Conservation (phyloP, 2,797 vertebrate genomes). For the Coracias cyanogaster region DNA sequence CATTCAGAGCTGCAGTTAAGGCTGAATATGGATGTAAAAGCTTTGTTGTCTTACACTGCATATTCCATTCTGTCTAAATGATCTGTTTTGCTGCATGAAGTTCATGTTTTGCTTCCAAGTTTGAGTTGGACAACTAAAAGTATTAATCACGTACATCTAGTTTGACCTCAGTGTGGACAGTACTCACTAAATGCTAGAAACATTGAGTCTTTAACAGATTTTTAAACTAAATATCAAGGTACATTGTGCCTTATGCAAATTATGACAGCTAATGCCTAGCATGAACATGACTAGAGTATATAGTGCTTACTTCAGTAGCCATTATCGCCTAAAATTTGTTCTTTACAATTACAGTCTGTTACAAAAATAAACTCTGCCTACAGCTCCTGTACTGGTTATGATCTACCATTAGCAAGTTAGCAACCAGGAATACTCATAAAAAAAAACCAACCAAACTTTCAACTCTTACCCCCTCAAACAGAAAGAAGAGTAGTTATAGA, state of each 20-base stretch:
- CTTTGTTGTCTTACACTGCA: neutral
- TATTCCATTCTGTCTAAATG: neutral
- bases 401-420: neutral
- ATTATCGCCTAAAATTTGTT: neutral
- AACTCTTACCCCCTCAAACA: neutral
- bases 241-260: neutral
- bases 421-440: neutral
- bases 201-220: neutral
- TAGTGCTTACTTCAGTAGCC: neutral
- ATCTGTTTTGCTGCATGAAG: neutral
- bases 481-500: neutral
- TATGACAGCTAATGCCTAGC: neutral
- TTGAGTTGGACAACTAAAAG: neutral
- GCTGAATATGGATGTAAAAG: neutral
- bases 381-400: neutral
- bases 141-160: neutral
- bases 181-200: neutral
- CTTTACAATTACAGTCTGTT: neutral
- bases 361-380: neutral
- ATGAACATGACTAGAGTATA: neutral
- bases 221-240: neutral
- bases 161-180: neutral
- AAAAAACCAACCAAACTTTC: neutral
- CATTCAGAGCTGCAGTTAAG: neutral
- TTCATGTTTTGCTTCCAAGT: neutral